These are phyloP conservation scores for Dreissena polymorpha DNA, from an alignment of 1,140 invertebrate genomes.

Conservation along the genomic window DNA sequence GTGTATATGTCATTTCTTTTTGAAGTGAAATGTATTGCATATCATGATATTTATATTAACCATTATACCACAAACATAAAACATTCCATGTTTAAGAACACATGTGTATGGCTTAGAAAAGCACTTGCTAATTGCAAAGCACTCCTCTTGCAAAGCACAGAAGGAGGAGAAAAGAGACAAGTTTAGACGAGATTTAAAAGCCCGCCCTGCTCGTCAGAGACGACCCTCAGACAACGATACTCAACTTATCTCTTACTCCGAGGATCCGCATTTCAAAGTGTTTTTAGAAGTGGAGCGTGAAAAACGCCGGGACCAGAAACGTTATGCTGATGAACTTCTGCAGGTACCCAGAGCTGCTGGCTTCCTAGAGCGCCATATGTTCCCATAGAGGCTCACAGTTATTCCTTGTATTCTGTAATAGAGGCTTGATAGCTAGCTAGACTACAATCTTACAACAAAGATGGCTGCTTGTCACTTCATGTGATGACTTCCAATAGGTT, in stretches of 20 bases:
- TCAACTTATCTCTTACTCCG: neutral
- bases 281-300: constrained; percentile 45
- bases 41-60: too few relatives aligned
- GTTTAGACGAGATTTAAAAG: constrained; percentile 45
- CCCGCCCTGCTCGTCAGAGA: neutral
- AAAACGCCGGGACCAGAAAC: constrained; percentile 29
- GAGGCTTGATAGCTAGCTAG: too few relatives aligned
- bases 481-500: too few relatives aligned
- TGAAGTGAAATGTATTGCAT: too few relatives aligned
- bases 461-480: too few relatives aligned
- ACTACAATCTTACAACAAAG: too few relatives aligned
- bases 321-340: constrained; percentile 50
- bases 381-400: constrained; percentile 6
- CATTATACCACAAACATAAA: too few relatives aligned
- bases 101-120: neutral
- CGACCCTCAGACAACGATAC: neutral
- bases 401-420: neutral
- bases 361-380: too few relatives aligned
- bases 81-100: too few relatives aligned
- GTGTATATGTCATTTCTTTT: too few relatives aligned
- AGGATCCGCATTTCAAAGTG: constrained; percentile 33
- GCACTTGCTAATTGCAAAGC: neutral
- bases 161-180: constrained; percentile 41
- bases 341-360: constrained; percentile 22
- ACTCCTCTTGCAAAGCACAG: constrained; percentile 20